Evolutionary conservation across 2,797 vertebrate species (phyloP), one percentile per base, ranked within the genome.

Genomic region (Thripadectes ignobilis): DNA sequence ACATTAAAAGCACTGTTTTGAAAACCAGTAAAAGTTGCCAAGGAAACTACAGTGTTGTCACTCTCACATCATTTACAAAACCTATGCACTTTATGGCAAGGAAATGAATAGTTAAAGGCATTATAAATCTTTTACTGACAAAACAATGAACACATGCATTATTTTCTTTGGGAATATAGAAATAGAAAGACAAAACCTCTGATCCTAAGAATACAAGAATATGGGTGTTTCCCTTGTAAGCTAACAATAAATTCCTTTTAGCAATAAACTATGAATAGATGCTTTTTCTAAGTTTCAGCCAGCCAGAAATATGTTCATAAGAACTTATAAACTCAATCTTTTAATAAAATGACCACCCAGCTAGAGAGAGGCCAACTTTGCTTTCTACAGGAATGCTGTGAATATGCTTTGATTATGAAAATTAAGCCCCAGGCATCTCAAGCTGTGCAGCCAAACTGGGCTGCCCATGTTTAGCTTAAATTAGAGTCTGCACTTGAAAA

Each of bases 51-150:
- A 75, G 11, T 62, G 58, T 93, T 96, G 92, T 93, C 75, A 83
- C 51, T 89, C 58, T 88, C 91, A 93, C 91, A 92, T 96, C 38
- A 93, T 94, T 96, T 94, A 91, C n/a, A 88, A 93, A 93, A 93
- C 49, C 82, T 80, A 52, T 95, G 81, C 29, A 83, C 18, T 94
- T 95, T 62, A 85, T 85, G 82, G 92, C 66, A 96, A 88, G 79
- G 87, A 96, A 96, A 95, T 91, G 54, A 95, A 81, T 92, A 95
- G 86, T 94, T 89, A 94, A 96, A 94, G 41, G 30, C 45, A 80
- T 77, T 87, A 77, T 94, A 92, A 95, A 93, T 96, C 92, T 88
- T 91, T 66, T 38, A 78, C 65, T 83, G 65, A 80, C 87, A 96
- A 93, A 94, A 85, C 57, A 94, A 82, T 34, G 75, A 94, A 49